Conservation (phyloP, 2,888 invertebrate species). For the Dryadula phaetusa region DNA sequence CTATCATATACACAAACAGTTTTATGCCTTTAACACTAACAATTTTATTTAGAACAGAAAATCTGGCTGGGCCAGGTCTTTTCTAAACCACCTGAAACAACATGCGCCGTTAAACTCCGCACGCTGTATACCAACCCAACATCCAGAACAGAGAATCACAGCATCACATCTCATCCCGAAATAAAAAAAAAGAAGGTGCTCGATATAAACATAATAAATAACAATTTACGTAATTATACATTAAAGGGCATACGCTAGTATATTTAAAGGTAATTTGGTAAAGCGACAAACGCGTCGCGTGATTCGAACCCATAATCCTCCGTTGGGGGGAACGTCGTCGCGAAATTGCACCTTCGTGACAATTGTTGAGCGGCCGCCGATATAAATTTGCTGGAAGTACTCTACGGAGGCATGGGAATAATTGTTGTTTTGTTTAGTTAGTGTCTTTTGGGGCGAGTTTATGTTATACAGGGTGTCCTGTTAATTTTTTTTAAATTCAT, state of each 20-base stretch:
- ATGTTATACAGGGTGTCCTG: background rate
- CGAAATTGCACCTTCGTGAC: slow-evolving; percentile 22
- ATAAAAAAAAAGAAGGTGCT: background rate
- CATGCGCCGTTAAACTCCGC: background rate
- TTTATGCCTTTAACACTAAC: too few species aligned
- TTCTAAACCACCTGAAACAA: too few species aligned
- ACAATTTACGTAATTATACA: background rate
- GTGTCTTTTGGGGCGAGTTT: background rate
- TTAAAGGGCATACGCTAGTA: slow-evolving; percentile 9
- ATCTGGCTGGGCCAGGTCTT: too few species aligned
- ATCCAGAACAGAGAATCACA: background rate
- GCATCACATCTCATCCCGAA: background rate
- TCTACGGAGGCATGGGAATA: background rate
- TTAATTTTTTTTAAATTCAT: too few species aligned
- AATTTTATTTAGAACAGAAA: too few species aligned
- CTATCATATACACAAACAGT: too few species aligned
- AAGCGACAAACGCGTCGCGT: slow-evolving; percentile 2
- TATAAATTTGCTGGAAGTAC: slow-evolving; percentile 17
- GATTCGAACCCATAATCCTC: background rate
- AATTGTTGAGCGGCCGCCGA: slow-evolving; percentile 13
- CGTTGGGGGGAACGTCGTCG: slow-evolving; percentile 2
- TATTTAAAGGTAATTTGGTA: slow-evolving; percentile 17
- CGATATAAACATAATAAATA: background rate
- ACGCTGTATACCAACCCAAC: background rate
- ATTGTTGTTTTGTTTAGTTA: too few species aligned